Evolutionary conservation across 2,888 invertebrate genomes (phyloP).

Genomic region (Caenorhabditis uteleia): DNA sequence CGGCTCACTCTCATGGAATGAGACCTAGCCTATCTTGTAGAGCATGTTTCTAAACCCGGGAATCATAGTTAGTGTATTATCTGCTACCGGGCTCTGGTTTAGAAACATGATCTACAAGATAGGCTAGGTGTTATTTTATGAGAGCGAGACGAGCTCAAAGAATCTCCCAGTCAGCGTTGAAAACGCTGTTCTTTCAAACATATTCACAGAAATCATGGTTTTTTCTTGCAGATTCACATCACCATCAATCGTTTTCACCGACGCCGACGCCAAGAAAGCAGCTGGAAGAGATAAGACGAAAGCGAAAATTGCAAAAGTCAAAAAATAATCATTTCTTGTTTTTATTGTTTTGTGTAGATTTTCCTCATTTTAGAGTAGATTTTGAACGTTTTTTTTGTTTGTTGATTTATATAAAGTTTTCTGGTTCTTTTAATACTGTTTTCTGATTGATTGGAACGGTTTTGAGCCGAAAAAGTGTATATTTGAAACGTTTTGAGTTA

Average conservation of each 20-base stretch:
- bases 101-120: background rate
- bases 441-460: too few species aligned
- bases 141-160: too few species aligned
- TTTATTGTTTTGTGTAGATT: slow-evolving; percentile 4
- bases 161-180: too few species aligned
- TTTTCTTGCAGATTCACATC: slow-evolving; percentile 52
- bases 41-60: too few species aligned
- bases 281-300: slow-evolving; percentile 62
- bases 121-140: too few species aligned
- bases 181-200: background rate
- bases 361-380: background rate
- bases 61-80: too few species aligned
- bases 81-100: too few species aligned
- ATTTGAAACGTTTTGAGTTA: too few species aligned
- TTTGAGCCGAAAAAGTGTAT: too few species aligned
- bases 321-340: slow-evolving; percentile 50
- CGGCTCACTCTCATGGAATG: too few species aligned
- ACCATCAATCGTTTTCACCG: slow-evolving; percentile 62
- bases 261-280: slow-evolving; percentile 58
- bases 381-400: background rate
- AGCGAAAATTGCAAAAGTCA: slow-evolving; percentile 68
- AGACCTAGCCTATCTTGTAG: too few species aligned
- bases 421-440: too few species aligned
- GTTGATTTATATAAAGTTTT: background rate
- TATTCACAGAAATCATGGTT: background rate